Evolutionary conservation across 2,113 vertebrate genomes (phyloP), one percentile per base, ranked within the genome.

Genomic region (Sylvietta virens): DNA sequence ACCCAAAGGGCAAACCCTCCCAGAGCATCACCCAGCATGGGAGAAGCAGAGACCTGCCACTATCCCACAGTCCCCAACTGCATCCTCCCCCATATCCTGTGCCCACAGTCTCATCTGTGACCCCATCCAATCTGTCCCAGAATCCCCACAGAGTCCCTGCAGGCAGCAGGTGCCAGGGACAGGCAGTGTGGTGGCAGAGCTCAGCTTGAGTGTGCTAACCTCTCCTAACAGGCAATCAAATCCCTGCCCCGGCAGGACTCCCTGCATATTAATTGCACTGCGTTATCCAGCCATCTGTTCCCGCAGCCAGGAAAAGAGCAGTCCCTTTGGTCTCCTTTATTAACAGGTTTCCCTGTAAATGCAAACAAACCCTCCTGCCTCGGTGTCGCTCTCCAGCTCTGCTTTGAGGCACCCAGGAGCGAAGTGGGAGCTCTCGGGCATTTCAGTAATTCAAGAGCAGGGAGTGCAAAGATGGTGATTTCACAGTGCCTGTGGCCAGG

Each of bases 211-310:
- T 2, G 0, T 39, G 7, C 21, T 37, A 74, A 79, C 94, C 91
- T 89, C 86, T 90, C 87, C 66, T 27, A 56, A 40, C 45, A 66
- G 74, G 92, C 91, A 77, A 27, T 44, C 76, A 50, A 51, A 74
- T 54, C 93, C 67, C 79, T 17, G 5, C 81, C 81, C 90, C 77
- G 2, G 86, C 86, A 91, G 93, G 87, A 51, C 50, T 70, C 91
- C 58, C 94, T 88, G 92, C 90, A 87, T 82, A 90, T 76, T 96
- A 94, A 96, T 88, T 14, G 79, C 24, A 5, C 87, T 4, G 90
- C 1, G 21, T 91, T 83, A 88, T 48, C 84, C 91, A 80, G 88
- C 96, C 95, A 97, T 96, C 96, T 96, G 94, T 80, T 96, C 90
- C 80, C 0, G 0, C 69, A 79, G 91, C 86, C 94, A 56, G 92